Percentiles rank a stretch among this genome's conserved stretches.
Evolutionary conservation across 2,888 invertebrate species (phyloP).

Genomic region (Sinohyriopsis cumingii): DNA sequence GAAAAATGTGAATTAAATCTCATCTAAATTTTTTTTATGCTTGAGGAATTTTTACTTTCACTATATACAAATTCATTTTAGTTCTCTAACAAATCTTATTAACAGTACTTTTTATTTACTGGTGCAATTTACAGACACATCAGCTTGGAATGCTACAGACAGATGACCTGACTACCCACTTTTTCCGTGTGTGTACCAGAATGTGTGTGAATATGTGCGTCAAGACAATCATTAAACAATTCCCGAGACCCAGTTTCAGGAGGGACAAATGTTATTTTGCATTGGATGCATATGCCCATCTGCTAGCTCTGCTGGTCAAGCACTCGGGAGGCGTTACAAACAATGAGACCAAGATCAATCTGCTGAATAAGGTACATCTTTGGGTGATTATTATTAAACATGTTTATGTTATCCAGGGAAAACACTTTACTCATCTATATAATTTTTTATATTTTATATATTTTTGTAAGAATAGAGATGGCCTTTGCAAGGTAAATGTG

Average conservation of each 20-base stretch:
- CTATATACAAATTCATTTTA: background rate
- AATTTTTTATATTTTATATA: no score
- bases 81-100: background rate
- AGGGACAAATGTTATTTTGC: slow-evolving; percentile 95
- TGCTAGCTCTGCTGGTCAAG: slow-evolving; percentile 95
- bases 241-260: slow-evolving; percentile 75
- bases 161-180: slow-evolving; percentile 96
- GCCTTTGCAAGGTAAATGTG: no score
- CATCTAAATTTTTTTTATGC: background rate
- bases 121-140: slow-evolving; percentile 84
- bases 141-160: slow-evolving; percentile 95
- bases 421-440: no score
- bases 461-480: no score
- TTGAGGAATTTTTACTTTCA: background rate
- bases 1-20: no score
- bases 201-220: slow-evolving; percentile 97
- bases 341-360: slow-evolving; percentile 95
- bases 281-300: slow-evolving; percentile 93
- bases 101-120: background rate
- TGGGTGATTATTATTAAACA: no score
- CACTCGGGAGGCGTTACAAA: slow-evolving; percentile 78
- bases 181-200: slow-evolving; percentile 96
- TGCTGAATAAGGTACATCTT: slow-evolving; percentile 87
- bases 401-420: no score
- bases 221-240: slow-evolving; percentile 84